Evolutionary conservation across 2,797 vertebrate genomes (phyloP).

Genomic region (Chaunax sp.): DNA sequence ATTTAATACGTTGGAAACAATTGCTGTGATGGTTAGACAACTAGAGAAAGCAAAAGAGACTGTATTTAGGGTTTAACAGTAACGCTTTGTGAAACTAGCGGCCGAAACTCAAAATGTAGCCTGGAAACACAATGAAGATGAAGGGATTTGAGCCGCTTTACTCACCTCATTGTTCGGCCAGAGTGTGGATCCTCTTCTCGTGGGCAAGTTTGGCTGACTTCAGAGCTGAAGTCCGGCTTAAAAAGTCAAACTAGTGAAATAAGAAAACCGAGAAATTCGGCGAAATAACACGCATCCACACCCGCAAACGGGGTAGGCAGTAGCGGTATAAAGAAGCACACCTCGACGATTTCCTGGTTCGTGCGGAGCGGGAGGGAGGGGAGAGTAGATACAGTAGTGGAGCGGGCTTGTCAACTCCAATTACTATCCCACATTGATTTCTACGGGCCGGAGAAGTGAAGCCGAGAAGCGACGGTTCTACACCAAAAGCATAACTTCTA

Average conservation of each 20-base stretch:
- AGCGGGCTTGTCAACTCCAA: slow-evolving; percentile 85
- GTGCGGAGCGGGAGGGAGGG: slow-evolving; percentile 67
- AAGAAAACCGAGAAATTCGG: slow-evolving; percentile 14
- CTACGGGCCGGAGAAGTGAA: slow-evolving; percentile 21
- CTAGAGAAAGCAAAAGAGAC: background rate
- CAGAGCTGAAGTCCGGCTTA: slow-evolving; percentile 58
- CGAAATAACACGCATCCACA: slow-evolving; percentile 62
- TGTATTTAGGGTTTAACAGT: slow-evolving; percentile 7
- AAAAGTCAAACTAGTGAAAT: slow-evolving; percentile 55
- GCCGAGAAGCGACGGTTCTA: slow-evolving; percentile 3
- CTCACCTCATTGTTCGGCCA: slow-evolving; percentile 87
- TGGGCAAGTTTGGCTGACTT: slow-evolving; percentile 70
- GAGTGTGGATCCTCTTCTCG: slow-evolving; percentile 78
- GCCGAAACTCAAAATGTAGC: slow-evolving; percentile 54
- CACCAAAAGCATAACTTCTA: slow-evolving; percentile 24
- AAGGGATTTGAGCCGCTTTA: slow-evolving; percentile 78
- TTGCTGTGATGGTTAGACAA: background rate
- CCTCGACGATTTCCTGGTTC: slow-evolving; percentile 89
- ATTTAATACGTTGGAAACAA: background rate
- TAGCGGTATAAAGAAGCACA: slow-evolving; percentile 77
- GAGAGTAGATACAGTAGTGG: slow-evolving; percentile 78
- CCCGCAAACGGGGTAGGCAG: slow-evolving; percentile 69
- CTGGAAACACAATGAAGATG: slow-evolving; percentile 75
- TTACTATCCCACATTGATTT: slow-evolving; percentile 73
- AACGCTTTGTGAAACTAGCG: slow-evolving; percentile 42